Conservation (phyloP, 2,888 invertebrate species). For the Strigamia maritima region DNA sequence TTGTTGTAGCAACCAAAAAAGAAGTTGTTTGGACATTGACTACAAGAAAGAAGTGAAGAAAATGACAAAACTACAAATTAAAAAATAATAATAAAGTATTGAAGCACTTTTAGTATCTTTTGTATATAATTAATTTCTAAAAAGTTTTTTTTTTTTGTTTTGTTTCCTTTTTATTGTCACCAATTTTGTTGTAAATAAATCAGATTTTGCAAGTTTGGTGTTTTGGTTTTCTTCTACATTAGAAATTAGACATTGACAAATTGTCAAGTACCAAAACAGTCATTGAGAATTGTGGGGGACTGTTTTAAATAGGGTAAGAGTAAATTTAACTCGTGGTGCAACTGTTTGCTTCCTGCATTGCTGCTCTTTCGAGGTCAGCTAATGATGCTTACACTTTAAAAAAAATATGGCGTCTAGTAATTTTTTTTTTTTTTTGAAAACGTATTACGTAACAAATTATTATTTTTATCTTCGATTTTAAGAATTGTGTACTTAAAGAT, state of each 20-base stretch:
- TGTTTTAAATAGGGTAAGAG: not conserved
- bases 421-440: not conserved
- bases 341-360: not conserved
- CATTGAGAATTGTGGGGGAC: not conserved
- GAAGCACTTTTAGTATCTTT: not conserved
- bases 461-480: not conserved
- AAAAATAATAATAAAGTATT: not conserved
- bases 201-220: not conserved
- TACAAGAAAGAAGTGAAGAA: constrained; percentile 8
- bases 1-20: not conserved
- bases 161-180: not conserved
- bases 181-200: not conserved
- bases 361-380: not conserved
- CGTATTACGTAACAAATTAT: not conserved
- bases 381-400: not conserved
- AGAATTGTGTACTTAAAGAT: not conserved
- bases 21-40: constrained; percentile 2
- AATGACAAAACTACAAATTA: not conserved
- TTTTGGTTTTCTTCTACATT: not conserved
- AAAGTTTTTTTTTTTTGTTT: not conserved
- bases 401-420: not conserved
- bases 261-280: not conserved
- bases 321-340: constrained; percentile 1
- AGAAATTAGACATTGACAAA: not conserved
- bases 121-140: not conserved